Percentiles rank a stretch among this genome's conserved stretches.
phyloP scores from a whole-genome alignment of 2,888 invertebrate species.

The Conistra vaccinii region DNA sequence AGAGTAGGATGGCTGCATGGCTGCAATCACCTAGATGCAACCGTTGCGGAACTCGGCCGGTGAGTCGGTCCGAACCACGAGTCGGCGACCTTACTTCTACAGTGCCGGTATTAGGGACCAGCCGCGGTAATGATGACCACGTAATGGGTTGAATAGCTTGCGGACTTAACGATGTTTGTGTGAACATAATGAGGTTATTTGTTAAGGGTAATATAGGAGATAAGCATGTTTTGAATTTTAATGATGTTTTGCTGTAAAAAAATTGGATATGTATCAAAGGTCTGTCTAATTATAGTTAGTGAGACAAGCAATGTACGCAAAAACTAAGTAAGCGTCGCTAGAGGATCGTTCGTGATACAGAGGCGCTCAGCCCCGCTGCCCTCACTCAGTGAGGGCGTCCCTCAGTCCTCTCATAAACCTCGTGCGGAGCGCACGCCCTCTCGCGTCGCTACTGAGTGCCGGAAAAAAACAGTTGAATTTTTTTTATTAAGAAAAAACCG shows the following conservation, averaged over 20 bases:
- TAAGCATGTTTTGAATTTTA: neutral
- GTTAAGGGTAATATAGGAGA: neutral
- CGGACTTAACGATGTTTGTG: slow-evolving; percentile 38
- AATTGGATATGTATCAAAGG: neutral
- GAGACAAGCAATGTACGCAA: slow-evolving; percentile 74
- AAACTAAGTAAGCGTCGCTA: slow-evolving; percentile 77
- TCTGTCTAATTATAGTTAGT: neutral
- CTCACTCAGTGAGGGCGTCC: slow-evolving; percentile 77
- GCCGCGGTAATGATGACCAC: slow-evolving; percentile 11
- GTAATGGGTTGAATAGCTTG: slow-evolving; percentile 63
- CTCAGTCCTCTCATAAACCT: slow-evolving; percentile 84
- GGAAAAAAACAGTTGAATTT: slow-evolving; percentile 77
- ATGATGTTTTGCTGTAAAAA: neutral
- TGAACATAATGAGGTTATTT: slow-evolving; percentile 7
- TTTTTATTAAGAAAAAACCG: slow-evolving; percentile 81
- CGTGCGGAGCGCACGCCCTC: slow-evolving; percentile 72
- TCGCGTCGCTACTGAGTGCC: slow-evolving; percentile 75
- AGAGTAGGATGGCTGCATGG: slow-evolving; percentile 60
- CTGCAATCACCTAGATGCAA: slow-evolving; percentile 68
- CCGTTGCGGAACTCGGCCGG: slow-evolving; percentile 65
- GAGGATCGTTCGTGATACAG: slow-evolving; percentile 69
- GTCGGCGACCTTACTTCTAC: slow-evolving; percentile 78
- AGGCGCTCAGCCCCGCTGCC: slow-evolving; percentile 82
- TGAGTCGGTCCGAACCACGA: slow-evolving; percentile 66
- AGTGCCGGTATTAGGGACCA: slow-evolving; percentile 47